A percentile compares a stretch with the other conserved stretches of the same genome.
These are phyloP conservation scores for Onychorhynchus coronatus DNA, from an alignment of 2,113 vertebrate species.

Conservation along the genomic window DNA sequence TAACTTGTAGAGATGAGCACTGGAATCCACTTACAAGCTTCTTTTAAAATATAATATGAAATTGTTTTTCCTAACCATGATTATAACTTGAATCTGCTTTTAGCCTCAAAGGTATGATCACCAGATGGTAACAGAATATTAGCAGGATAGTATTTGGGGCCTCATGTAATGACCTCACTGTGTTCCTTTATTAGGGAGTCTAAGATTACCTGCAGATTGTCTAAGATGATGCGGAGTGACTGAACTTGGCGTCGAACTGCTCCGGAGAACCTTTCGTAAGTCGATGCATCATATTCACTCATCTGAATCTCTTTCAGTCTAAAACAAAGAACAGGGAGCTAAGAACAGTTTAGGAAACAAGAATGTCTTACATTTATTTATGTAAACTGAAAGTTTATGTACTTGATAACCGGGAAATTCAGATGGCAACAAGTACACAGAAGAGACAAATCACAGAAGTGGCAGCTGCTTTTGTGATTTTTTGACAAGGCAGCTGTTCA, in stretches of 20 bases:
- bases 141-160: background rate
- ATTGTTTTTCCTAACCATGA: background rate
- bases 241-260: slow-evolving; percentile 90
- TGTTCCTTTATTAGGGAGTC: background rate
- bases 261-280: slow-evolving; percentile 87
- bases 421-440: background rate
- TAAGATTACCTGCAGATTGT: slow-evolving; percentile 88
- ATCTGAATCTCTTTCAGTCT: slow-evolving; percentile 94
- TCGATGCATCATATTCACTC: slow-evolving; percentile 91
- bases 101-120: background rate
- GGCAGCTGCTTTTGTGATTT: background rate
- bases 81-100: background rate
- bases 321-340: background rate
- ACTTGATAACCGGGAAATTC: background rate
- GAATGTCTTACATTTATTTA: background rate
- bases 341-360: background rate
- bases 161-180: background rate
- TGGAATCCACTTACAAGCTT: background rate
- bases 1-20: background rate
- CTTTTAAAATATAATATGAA: background rate
- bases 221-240: slow-evolving; percentile 89
- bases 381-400: background rate
- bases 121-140: background rate
- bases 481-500: background rate
- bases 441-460: background rate